Conservation (phyloP, 2,113 vertebrate genomes). For the Nibea coibor region DNA sequence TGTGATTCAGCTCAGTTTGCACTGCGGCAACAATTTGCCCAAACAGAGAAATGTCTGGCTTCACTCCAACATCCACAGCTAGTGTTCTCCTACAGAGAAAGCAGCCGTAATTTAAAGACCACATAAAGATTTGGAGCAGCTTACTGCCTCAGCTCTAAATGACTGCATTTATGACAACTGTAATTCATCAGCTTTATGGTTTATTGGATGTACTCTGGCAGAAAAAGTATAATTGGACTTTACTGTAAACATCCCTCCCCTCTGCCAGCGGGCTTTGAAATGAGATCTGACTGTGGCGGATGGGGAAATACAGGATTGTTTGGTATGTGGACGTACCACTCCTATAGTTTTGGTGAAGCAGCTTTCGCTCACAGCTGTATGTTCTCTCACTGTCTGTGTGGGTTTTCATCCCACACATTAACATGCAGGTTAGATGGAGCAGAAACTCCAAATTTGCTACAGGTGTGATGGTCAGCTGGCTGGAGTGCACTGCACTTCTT, state of each 20-base stretch:
- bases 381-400: neutral
- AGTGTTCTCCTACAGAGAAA: conserved; percentile 35
- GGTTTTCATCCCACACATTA: neutral
- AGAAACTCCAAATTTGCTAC: neutral
- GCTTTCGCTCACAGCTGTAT: neutral
- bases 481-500: neutral
- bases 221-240: conserved; percentile 46
- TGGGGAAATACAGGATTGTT: conserved; percentile 26
- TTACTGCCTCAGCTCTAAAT: conserved; percentile 45
- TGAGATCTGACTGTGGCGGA: conserved; percentile 37
- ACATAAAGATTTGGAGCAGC: conserved; percentile 26
- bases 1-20: conserved; percentile 24
- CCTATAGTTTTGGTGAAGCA: conserved; percentile 34
- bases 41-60: conserved; percentile 42
- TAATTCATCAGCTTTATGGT: conserved; percentile 56
- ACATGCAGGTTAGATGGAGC: neutral
- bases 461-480: neutral
- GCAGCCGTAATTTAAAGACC: conserved; percentile 43
- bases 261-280: conserved; percentile 47
- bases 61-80: conserved; percentile 37
- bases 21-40: conserved; percentile 29
- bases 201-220: conserved; percentile 54
- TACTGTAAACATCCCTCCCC: conserved; percentile 63
- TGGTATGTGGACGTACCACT: conserved; percentile 15
- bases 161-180: conserved; percentile 45